Conservation (phyloP, 1,140 invertebrate species). For the Bombus impatiens region DNA sequence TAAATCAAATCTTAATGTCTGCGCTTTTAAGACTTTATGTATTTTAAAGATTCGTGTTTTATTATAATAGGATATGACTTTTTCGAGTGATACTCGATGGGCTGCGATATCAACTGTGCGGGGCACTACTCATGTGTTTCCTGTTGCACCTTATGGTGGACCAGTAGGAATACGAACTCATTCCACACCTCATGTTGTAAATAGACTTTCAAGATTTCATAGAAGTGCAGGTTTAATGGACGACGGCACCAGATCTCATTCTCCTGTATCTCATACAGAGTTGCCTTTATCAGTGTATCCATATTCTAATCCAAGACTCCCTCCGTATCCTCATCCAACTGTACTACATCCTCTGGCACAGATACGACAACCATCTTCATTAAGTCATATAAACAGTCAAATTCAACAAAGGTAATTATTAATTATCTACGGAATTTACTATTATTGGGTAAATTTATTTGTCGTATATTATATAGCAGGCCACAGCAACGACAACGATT, state of each 20-base stretch:
- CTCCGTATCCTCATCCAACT: conserved; percentile 93
- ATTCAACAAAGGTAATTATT: conserved; percentile 80
- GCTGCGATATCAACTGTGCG: conserved; percentile 96
- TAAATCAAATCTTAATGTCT: not conserved
- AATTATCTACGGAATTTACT: conserved; percentile 20
- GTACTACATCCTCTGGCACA: conserved; percentile 92
- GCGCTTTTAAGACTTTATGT: not conserved
- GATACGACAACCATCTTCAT: conserved; percentile 89
- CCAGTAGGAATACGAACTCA: conserved; percentile 95
- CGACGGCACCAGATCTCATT: conserved; percentile 88
- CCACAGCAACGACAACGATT: conserved; percentile 84
- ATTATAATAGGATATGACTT: conserved; percentile 89
- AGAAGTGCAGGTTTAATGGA: conserved; percentile 94
- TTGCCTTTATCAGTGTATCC: conserved; percentile 86
- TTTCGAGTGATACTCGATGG: conserved; percentile 97
- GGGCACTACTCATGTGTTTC: conserved; percentile 98
- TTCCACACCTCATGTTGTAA: conserved; percentile 95
- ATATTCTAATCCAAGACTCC: conserved; percentile 93
- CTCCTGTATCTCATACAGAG: conserved; percentile 86
- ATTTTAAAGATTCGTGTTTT: not conserved
- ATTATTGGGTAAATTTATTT: not conserved
- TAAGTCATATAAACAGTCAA: conserved; percentile 82
- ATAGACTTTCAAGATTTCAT: conserved; percentile 97
- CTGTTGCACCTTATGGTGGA: conserved; percentile 98
- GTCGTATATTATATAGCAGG: conserved; percentile 56